These are phyloP conservation scores for Eupithecia centaureata DNA, from an alignment of 2,888 invertebrate species.

Conservation along the genomic window DNA sequence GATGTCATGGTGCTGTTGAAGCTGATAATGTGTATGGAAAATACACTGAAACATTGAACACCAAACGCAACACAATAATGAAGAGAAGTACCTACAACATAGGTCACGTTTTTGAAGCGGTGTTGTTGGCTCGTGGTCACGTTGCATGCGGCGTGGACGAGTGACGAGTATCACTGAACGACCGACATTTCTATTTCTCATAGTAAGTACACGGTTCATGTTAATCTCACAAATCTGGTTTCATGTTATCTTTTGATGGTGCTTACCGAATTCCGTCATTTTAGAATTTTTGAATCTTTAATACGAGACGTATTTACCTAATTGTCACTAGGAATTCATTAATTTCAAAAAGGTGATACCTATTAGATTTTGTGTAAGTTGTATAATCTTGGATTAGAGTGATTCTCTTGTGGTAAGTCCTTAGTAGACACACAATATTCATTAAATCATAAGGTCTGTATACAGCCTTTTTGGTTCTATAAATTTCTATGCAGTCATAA, in stretches of 20 bases:
- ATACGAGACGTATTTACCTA: neutral
- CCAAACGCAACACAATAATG: slow-evolving; percentile 24
- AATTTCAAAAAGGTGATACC: neutral
- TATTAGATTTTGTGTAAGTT: neutral
- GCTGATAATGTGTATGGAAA: neutral
- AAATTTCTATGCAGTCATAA: too few relatives aligned
- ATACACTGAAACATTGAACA: neutral
- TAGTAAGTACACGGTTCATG: neutral
- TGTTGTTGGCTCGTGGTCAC: slow-evolving; percentile 52
- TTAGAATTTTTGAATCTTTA: neutral
- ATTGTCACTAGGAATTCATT: neutral
- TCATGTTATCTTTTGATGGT: neutral
- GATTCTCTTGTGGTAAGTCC: neutral
- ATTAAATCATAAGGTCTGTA: neutral
- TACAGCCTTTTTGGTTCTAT: neutral
- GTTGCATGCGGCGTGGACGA: slow-evolving; percentile 85
- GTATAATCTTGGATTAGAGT: neutral
- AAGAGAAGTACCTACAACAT: neutral
- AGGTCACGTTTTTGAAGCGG: slow-evolving; percentile 51
- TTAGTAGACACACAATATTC: neutral
- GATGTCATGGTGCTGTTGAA: neutral
- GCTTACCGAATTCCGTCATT: neutral
- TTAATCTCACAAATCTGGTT: neutral
- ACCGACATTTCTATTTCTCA: slow-evolving; percentile 4
- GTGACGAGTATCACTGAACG: slow-evolving; percentile 50